A percentile compares a stretch with the other conserved stretches of the same genome.
Conservation (phyloP, 2,888 invertebrate genomes). For the Hypomecis atomaria region DNA sequence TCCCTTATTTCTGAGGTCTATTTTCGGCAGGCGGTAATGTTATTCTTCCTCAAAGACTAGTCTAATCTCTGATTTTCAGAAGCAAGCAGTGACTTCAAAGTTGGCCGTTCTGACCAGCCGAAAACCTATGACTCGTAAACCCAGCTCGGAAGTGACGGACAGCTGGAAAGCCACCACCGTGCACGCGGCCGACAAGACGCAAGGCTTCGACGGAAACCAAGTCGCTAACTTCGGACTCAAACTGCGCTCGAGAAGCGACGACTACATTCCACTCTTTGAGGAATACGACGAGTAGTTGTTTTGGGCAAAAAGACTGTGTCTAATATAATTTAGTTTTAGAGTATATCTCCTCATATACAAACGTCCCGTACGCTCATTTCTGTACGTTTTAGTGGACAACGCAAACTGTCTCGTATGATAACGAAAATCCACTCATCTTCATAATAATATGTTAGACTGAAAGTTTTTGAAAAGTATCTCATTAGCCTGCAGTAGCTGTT, state of each 20-base stretch:
- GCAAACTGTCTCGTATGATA: too few relatives aligned
- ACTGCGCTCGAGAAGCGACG: slow-evolving; percentile 69
- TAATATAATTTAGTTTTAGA: too few relatives aligned
- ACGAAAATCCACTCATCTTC: too few relatives aligned
- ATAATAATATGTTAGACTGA: too few relatives aligned
- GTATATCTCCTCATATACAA: background rate
- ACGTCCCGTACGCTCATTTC: background rate
- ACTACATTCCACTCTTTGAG: slow-evolving; percentile 71
- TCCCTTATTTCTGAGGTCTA: too few relatives aligned
- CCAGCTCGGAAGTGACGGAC: slow-evolving; percentile 53
- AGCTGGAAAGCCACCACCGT: slow-evolving; percentile 61
- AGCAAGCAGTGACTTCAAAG: slow-evolving; percentile 66
- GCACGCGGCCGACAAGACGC: slow-evolving; percentile 59
- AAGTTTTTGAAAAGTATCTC: too few relatives aligned
- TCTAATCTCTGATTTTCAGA: slow-evolving; percentile 61
- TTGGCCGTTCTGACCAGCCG: slow-evolving; percentile 49
- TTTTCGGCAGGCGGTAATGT: too few relatives aligned
- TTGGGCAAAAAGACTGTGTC: slow-evolving; percentile 5
- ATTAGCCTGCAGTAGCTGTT: too few relatives aligned
- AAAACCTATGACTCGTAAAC: slow-evolving; percentile 59
- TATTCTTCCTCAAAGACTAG: too few relatives aligned
- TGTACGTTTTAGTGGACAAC: background rate
- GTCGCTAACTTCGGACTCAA: slow-evolving; percentile 73
- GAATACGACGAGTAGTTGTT: slow-evolving; percentile 64
- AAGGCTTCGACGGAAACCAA: slow-evolving; percentile 61